Evolutionary conservation across 2,797 vertebrate genomes (phyloP).

Genomic region (Hylomyscus alleni): DNA sequence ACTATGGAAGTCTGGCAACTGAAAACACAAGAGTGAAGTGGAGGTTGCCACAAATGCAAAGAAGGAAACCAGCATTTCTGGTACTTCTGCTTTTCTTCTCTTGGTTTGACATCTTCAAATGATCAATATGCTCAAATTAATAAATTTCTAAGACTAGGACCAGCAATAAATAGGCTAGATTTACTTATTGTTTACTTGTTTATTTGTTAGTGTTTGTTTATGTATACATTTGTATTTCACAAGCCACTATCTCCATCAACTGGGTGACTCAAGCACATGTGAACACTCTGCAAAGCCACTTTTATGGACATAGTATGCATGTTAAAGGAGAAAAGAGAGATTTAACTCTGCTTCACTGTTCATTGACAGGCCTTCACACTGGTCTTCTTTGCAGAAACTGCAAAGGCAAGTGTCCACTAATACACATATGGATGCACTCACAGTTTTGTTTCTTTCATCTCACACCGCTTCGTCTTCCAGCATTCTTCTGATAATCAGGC

Average conservation of each 20-base stretch:
- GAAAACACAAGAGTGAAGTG: constrained; percentile 45
- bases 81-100: constrained; percentile 66
- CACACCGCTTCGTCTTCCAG: constrained; percentile 9
- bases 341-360: constrained; percentile 56
- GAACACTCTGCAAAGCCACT: constrained; percentile 29
- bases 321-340: not conserved
- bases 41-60: constrained; percentile 19
- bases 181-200: not conserved
- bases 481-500: constrained; percentile 7
- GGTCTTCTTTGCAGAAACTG: constrained; percentile 20
- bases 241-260: constrained; percentile 34
- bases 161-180: not conserved
- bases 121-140: constrained; percentile 68
- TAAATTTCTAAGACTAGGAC: constrained; percentile 36
- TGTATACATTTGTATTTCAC: constrained; percentile 28
- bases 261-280: not conserved
- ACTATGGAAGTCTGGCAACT: constrained; percentile 57
- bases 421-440: not conserved
- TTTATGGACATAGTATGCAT: not conserved
- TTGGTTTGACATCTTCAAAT: constrained; percentile 47
- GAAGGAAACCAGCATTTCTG: constrained; percentile 48
- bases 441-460: constrained; percentile 34
- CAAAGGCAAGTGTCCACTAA: constrained; percentile 52
- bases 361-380: not conserved
- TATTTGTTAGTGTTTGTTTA: not conserved